Percentiles rank a stretch among this genome's conserved stretches.
phyloP scores from a whole-genome alignment of 2,888 invertebrate species.

The Apodemia zela region DNA sequence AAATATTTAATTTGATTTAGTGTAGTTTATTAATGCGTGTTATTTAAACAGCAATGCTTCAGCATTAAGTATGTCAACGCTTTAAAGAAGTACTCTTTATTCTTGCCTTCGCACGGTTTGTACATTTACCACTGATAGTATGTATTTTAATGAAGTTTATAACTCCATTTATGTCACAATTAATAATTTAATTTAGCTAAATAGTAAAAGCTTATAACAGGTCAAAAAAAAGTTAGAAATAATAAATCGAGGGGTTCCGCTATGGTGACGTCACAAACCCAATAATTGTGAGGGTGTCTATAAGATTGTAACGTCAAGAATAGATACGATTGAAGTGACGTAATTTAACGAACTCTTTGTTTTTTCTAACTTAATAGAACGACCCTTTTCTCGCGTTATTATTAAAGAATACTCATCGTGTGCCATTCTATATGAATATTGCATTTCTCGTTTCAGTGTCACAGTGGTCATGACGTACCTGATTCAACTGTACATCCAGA shows the following conservation, averaged over 20 bases:
- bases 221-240: no score
- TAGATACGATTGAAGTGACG: not conserved
- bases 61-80: not conserved
- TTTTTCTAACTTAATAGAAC: not conserved
- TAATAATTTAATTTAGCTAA: no score
- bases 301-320: not conserved
- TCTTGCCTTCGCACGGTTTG: constrained; percentile 6
- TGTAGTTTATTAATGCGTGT: not conserved
- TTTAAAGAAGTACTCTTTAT: not conserved
- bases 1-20: not conserved
- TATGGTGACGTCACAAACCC: not conserved
- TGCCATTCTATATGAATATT: constrained; percentile 28
- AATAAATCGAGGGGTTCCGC: no score
- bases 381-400: not conserved
- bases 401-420: constrained; percentile 22
- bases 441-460: constrained; percentile 63
- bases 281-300: no score
- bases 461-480: constrained; percentile 69
- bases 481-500: constrained; percentile 63
- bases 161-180: no score
- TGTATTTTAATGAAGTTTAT: no score
- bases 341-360: no score
- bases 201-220: no score
- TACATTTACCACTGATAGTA: not conserved
- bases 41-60: not conserved